These are phyloP conservation scores for Gandaritis pyraliata DNA, from an alignment of 2,888 invertebrate genomes.

Conservation along the genomic window DNA sequence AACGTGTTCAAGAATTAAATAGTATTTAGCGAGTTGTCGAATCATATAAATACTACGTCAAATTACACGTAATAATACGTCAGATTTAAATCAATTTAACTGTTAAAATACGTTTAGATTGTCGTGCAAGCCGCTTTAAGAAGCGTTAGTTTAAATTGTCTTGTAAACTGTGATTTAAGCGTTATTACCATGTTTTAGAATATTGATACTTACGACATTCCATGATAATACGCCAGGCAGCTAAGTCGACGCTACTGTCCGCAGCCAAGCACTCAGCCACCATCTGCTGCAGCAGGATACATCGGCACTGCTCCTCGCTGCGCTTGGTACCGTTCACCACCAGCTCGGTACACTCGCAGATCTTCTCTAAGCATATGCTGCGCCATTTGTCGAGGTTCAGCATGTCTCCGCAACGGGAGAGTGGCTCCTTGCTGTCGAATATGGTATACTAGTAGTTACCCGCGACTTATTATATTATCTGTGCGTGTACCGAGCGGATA, in stretches of 20 bases:
- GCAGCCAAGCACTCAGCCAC: conserved; percentile 89
- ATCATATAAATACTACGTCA: too few species aligned
- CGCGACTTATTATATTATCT: too few species aligned
- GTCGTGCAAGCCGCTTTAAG: too few species aligned
- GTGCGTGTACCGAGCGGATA: too few species aligned
- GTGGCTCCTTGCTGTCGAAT: conserved; percentile 83
- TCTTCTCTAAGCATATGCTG: conserved; percentile 89
- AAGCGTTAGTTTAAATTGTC: too few species aligned
- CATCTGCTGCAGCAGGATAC: conserved; percentile 87
- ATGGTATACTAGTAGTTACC: not conserved
- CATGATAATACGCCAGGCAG: conserved; percentile 88
- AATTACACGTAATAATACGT: too few species aligned
- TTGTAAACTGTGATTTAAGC: too few species aligned
- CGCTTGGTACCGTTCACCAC: conserved; percentile 70
- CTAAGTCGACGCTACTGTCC: conserved; percentile 86
- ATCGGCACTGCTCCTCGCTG: conserved; percentile 84
- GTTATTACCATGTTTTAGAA: too few species aligned
- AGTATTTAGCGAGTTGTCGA: too few species aligned
- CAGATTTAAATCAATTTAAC: too few species aligned
- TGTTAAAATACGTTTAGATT: too few species aligned
- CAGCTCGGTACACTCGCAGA: conserved; percentile 88
- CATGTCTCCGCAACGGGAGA: conserved; percentile 86
- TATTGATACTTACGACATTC: conserved; percentile 88
- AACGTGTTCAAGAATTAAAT: too few species aligned
- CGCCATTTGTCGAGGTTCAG: conserved; percentile 88